Base-by-base conservation (phyloP, 2,888 invertebrate species). In the Trissonchulus latispiculum region DNA sequence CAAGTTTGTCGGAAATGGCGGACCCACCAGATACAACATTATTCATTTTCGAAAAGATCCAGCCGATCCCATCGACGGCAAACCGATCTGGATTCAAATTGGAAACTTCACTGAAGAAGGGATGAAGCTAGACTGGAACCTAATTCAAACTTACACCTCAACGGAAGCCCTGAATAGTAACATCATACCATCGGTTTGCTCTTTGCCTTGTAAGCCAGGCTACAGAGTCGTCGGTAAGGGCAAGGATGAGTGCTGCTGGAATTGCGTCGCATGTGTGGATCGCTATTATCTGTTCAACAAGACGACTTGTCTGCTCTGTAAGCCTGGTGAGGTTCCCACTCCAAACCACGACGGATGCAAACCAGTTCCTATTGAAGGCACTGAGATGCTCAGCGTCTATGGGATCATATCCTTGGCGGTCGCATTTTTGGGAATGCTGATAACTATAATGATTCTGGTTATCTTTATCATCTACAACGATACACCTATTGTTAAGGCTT, bases 11-110 rank as follows among this genome's bases (percentile, higher is more conserved):
- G 87, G 85, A 75, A 91, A 92, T 79, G 94, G 95, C 0, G 95
- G 95, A 80, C 95, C 95, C 0, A 95, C 95, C 0, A 93, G 95
- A 62, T 96, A 96, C 87, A 92, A 94, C 83, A 95, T 96, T 78
- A 90, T 95, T 75, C 95, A 95, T 85, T 96, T 95, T 87, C 92
- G 93, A 83, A 92, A 92, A 83, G 87, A 89, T 8, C 86, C 86
- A 0, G n/a, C n/a, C n/a, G 91, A 90, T 0, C 87, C 88, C 76
- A 64, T 29, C 28, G 15, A 18, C 8, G 2, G 8, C 18, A 36
- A 28, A 36, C 28, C 28, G 35, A 2, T 28, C 3, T 94, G 94
- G 93, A 87, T 92, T 37, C 88, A 90, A 76, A 92, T 94, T 0
- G 94, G 94, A 0, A 90, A 91, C 83, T 94, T 93, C 82, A 68